phyloP scores from a whole-genome alignment of 2,797 vertebrate genomes.

The Enteromius radiatus region DNA sequence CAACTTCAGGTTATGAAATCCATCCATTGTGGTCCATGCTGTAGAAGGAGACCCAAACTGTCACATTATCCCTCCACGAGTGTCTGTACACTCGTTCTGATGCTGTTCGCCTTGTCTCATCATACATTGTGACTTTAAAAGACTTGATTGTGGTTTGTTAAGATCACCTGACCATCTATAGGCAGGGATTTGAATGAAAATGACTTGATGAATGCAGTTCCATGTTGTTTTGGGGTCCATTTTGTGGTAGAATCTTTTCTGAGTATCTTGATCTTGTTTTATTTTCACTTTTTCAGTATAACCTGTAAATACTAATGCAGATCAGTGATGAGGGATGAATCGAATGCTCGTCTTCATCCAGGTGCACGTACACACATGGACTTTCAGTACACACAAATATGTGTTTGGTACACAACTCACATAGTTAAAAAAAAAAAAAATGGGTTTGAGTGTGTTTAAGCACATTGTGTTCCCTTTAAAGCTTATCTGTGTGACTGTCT shows the following conservation, averaged over 20 bases:
- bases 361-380: conserved; percentile 26
- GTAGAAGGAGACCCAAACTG: conserved; percentile 46
- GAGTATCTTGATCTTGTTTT: conserved; percentile 57
- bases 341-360: conserved; percentile 39
- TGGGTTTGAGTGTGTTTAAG: conserved; percentile 46
- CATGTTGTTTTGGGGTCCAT: conserved; percentile 58
- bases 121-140: conserved; percentile 64
- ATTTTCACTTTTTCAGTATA: conserved; percentile 51
- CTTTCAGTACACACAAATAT: conserved; percentile 21
- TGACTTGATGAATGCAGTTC: conserved; percentile 54
- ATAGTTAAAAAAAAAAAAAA: background rate
- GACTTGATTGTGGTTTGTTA: conserved; percentile 34
- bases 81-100: conserved; percentile 52
- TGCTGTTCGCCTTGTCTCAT: conserved; percentile 65
- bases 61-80: conserved; percentile 49
- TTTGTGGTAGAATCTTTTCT: conserved; percentile 68
- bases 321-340: conserved; percentile 40
- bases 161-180: conserved; percentile 32
- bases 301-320: conserved; percentile 60
- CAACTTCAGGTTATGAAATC: conserved; percentile 75
- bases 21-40: conserved; percentile 41
- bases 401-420: background rate
- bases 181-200: conserved; percentile 39
- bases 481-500: conserved; percentile 60
- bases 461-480: conserved; percentile 66